These are phyloP conservation scores for Eucera pruinosa DNA, from an alignment of 2,888 invertebrate genomes.

Conservation along the genomic window DNA sequence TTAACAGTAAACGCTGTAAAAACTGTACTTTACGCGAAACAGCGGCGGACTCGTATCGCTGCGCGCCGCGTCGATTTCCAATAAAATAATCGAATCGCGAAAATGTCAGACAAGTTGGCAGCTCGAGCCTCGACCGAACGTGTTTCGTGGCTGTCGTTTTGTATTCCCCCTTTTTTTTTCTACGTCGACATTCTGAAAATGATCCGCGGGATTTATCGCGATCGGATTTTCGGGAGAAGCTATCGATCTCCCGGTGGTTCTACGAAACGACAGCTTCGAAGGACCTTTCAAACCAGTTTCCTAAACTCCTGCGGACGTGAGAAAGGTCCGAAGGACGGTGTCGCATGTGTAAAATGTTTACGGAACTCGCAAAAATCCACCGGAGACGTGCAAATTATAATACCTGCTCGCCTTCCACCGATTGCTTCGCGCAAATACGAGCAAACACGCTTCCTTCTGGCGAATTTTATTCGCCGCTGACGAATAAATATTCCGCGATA, in stretches of 20 bases:
- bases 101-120: not conserved
- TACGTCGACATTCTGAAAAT: constrained; percentile 30
- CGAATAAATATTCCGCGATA: not conserved
- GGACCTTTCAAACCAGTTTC: constrained; percentile 69
- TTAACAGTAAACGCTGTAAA: no score
- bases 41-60: no score
- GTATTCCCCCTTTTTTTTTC: not conserved
- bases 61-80: no score
- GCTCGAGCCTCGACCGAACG: constrained; percentile 24
- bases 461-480: not conserved
- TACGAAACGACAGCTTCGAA: constrained; percentile 66
- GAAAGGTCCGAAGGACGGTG: constrained; percentile 63
- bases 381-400: constrained; percentile 63
- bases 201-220: constrained; percentile 63
- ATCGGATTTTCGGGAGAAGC: constrained; percentile 59
- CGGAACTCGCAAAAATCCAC: constrained; percentile 43
- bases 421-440: not conserved
- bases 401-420: constrained; percentile 55
- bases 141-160: constrained; percentile 47
- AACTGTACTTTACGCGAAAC: no score
- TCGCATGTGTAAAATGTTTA: constrained; percentile 41
- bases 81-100: not conserved
- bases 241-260: constrained; percentile 67
- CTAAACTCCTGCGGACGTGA: constrained; percentile 58
- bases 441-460: constrained; percentile 9